A percentile compares a stretch with the other conserved stretches of the same genome.
Conservation (phyloP, 2,113 vertebrate species). For the Dunckerocampus dactyliophorus region DNA sequence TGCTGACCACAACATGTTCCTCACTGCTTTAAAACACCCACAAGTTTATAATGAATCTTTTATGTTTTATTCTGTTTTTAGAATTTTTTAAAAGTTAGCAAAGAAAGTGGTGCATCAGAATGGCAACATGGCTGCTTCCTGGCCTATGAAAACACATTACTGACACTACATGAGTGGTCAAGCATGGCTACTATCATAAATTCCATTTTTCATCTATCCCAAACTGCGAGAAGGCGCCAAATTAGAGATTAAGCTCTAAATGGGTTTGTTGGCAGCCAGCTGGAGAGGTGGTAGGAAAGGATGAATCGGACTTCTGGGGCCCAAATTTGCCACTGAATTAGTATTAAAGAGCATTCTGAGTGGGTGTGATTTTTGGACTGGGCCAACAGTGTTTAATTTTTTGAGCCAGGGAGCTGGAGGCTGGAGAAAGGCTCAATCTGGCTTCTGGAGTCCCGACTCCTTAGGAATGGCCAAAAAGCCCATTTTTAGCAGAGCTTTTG, state of each 20-base stretch:
- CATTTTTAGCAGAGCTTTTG: background rate
- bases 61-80: background rate
- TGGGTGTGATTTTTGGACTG: background rate
- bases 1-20: background rate
- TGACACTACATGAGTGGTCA: background rate
- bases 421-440: background rate
- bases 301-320: background rate
- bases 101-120: background rate
- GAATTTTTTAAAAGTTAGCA: background rate
- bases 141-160: background rate
- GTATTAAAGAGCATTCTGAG: background rate
- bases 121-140: background rate
- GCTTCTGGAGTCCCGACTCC: background rate
- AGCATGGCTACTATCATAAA: background rate
- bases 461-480: background rate
- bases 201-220: slow-evolving; percentile 3
- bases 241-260: slow-evolving; percentile 10
- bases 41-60: background rate
- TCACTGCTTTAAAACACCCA: background rate
- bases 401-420: no score
- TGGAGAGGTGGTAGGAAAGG: background rate
- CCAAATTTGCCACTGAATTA: background rate
- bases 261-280: background rate
- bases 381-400: background rate
- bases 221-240: slow-evolving; percentile 1